phyloP scores from a whole-genome alignment of 2,888 invertebrate species.

The Caenorhabditis sinica region DNA sequence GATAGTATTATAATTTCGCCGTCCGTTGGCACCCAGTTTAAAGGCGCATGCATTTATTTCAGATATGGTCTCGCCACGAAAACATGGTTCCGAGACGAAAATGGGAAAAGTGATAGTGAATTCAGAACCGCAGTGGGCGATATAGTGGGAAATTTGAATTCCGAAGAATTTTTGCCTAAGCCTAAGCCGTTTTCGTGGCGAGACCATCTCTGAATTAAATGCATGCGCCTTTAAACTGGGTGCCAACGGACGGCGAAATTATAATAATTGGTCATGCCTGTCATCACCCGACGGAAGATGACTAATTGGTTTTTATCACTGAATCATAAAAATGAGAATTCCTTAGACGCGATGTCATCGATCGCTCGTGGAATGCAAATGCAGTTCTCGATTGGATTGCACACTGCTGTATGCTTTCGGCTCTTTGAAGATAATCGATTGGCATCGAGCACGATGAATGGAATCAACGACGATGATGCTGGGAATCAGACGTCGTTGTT shows the following conservation, averaged over 20 bases:
- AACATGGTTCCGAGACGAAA: too few relatives aligned
- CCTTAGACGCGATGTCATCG: slow-evolving; percentile 63
- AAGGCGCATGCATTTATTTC: too few relatives aligned
- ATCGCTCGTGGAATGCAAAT: slow-evolving; percentile 73
- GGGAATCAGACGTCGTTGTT: slow-evolving; percentile 71
- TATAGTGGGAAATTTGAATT: too few relatives aligned
- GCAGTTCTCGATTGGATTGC: slow-evolving; percentile 77
- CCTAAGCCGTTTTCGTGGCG: too few relatives aligned
- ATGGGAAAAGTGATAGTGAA: too few relatives aligned
- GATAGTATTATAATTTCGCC: too few relatives aligned
- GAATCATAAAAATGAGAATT: slow-evolving; percentile 7
- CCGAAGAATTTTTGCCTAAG: too few relatives aligned
- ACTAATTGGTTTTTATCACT: slow-evolving; percentile 28
- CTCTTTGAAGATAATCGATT: slow-evolving; percentile 64
- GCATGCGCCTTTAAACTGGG: not conserved
- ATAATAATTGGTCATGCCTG: slow-evolving; percentile 14
- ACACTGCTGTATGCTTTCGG: slow-evolving; percentile 77
- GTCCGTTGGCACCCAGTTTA: not conserved
- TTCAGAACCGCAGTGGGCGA: too few relatives aligned
- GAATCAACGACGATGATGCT: slow-evolving; percentile 28
- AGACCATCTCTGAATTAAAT: too few relatives aligned
- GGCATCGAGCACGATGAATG: not conserved
- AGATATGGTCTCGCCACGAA: too few relatives aligned
- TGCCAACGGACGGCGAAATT: too few relatives aligned
- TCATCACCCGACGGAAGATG: not conserved